These are phyloP conservation scores for Gryllus bimaculatus DNA, from an alignment of 1,140 invertebrate species.

Conservation along the genomic window DNA sequence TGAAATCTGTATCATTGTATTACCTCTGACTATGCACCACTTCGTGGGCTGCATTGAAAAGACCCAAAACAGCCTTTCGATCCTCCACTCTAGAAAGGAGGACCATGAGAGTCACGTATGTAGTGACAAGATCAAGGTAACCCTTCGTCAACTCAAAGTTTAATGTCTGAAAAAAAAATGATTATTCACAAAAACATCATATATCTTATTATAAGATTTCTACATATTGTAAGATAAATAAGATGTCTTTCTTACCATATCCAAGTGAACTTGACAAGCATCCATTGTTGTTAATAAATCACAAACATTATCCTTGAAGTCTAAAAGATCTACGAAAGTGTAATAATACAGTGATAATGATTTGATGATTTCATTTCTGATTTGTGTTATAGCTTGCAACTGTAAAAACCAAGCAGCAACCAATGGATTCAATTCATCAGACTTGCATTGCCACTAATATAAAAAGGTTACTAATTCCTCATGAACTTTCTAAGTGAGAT, in stretches of 20 bases:
- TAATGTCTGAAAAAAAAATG: slow-evolving; percentile 51
- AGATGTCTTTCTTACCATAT: slow-evolving; percentile 57
- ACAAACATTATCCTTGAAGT: slow-evolving; percentile 97
- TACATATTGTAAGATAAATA: neutral
- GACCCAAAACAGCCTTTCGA: slow-evolving; percentile 88
- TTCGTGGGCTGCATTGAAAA: slow-evolving; percentile 97
- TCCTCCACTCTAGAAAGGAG: slow-evolving; percentile 93
- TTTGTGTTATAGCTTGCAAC: slow-evolving; percentile 69
- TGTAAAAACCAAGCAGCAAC: slow-evolving; percentile 27
- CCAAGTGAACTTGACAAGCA: slow-evolving; percentile 86
- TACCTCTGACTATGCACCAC: slow-evolving; percentile 78
- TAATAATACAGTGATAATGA: slow-evolving; percentile 96
- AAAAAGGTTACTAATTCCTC: neutral
- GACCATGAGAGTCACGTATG: slow-evolving; percentile 93
- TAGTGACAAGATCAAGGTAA: slow-evolving; percentile 90
- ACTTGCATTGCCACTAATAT: neutral
- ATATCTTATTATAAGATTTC: neutral
- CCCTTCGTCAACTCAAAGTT: slow-evolving; percentile 95
- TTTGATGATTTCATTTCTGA: slow-evolving; percentile 91
- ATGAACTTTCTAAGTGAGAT: neutral
- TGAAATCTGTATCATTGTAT: neutral
- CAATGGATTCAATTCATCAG: slow-evolving; percentile 7
- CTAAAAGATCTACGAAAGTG: slow-evolving; percentile 97
- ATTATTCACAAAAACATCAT: slow-evolving; percentile 17
- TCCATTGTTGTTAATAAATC: slow-evolving; percentile 97